Percentiles rank a stretch among this genome's conserved stretches.
These are phyloP conservation scores for Ips typographus DNA, from an alignment of 1,140 invertebrate species.

Conservation along the genomic window DNA sequence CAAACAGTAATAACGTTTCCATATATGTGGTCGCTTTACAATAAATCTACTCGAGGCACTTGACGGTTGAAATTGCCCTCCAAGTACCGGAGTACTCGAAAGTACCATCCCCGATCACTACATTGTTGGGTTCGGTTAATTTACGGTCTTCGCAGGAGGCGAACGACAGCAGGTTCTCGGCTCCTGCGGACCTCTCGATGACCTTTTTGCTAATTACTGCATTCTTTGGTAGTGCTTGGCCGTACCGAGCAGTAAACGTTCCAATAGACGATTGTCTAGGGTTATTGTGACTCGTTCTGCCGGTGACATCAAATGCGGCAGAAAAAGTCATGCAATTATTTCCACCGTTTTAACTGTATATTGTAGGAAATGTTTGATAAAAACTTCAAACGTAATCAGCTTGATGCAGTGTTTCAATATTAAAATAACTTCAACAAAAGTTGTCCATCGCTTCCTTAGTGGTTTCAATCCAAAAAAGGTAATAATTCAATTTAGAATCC, in stretches of 20 bases:
- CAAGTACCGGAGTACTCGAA: not conserved
- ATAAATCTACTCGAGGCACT: not conserved
- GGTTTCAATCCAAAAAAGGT: too few relatives aligned
- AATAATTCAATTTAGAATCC: too few relatives aligned
- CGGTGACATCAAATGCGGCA: not conserved
- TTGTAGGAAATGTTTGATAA: too few relatives aligned
- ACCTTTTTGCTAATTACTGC: constrained; percentile 27
- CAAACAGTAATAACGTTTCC: not conserved
- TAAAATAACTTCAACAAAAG: too few relatives aligned
- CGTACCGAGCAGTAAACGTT: constrained; percentile 12
- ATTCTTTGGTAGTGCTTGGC: constrained; percentile 9
- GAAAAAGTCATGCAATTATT: too few relatives aligned
- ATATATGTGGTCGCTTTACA: not conserved
- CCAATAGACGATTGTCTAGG: constrained; percentile 11
- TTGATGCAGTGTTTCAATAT: too few relatives aligned
- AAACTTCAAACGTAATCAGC: too few relatives aligned
- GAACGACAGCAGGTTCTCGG: constrained; percentile 24
- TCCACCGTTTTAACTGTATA: too few relatives aligned
- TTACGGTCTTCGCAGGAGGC: constrained; percentile 20
- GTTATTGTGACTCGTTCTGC: not conserved
- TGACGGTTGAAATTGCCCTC: not conserved
- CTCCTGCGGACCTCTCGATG: constrained; percentile 23
- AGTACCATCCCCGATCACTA: constrained; percentile 7
- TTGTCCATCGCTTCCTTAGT: too few relatives aligned
- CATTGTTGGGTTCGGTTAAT: constrained; percentile 16